Conservation (phyloP, 2,797 vertebrate species). For the Chromobotia macracanthus region DNA sequence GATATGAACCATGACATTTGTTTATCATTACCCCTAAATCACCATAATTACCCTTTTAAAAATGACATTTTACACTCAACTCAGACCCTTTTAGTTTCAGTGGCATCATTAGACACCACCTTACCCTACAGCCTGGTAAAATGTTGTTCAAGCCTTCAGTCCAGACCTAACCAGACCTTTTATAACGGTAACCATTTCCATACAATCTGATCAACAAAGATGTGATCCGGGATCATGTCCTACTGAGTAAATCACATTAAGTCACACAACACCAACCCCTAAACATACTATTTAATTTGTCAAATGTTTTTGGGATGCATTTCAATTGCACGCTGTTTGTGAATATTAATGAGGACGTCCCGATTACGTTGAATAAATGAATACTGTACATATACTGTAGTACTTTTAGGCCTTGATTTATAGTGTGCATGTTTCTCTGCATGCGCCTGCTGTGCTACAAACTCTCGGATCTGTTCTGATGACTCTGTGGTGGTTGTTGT, state of each 20-base stretch:
- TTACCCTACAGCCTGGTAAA: too few species aligned
- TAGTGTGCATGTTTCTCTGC: constrained; percentile 58
- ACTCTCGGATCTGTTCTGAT: constrained; percentile 47
- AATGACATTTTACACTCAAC: too few species aligned
- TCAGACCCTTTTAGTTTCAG: too few species aligned
- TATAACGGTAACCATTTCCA: too few species aligned
- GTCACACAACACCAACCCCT: not conserved
- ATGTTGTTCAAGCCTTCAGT: too few species aligned
- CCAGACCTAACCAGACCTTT: too few species aligned
- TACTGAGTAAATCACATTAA: not conserved
- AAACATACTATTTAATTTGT: not conserved
- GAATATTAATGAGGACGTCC: not conserved
- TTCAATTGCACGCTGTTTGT: not conserved
- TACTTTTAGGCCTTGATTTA: not conserved
- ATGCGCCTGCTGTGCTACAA: constrained; percentile 64
- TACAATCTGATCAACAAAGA: not conserved
- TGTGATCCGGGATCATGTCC: constrained; percentile 1
- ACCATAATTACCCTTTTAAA: too few species aligned
- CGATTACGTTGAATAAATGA: not conserved
- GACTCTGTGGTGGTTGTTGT: constrained; percentile 57
- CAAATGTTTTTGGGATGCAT: not conserved
- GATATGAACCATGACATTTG: too few species aligned
- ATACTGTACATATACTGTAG: not conserved
- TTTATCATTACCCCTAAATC: too few species aligned
- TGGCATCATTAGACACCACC: too few species aligned